These are phyloP conservation scores for Sebastes minor DNA, from an alignment of 2,797 vertebrate genomes.

Conservation along the genomic window DNA sequence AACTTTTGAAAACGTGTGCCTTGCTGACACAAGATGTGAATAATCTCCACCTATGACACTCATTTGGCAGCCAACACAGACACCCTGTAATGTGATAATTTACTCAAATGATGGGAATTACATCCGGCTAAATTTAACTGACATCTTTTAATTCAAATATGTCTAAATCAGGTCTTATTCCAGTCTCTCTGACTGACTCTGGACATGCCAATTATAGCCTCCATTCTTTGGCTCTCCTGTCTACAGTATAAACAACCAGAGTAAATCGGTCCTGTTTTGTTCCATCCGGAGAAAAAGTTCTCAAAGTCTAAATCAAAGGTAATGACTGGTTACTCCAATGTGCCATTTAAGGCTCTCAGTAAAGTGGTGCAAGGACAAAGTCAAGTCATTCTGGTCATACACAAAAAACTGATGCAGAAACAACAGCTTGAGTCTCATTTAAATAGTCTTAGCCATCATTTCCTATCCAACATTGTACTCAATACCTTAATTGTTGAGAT, in stretches of 20 bases:
- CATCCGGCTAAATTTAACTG: conserved; percentile 6
- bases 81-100: neutral
- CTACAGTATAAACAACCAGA: neutral
- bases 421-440: neutral
- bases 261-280: neutral
- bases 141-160: conserved; percentile 18
- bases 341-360: neutral
- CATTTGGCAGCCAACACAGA: neutral
- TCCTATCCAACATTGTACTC: neutral
- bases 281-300: conserved; percentile 15
- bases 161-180: neutral
- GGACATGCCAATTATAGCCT: conserved; percentile 21
- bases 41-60: neutral
- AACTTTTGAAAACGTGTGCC: neutral
- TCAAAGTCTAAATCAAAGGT: conserved; percentile 13
- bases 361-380: neutral
- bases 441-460: neutral
- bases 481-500: neutral
- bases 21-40: neutral
- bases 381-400: neutral
- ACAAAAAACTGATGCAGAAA: neutral
- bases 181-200: neutral
- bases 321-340: conserved; percentile 13
- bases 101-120: neutral
- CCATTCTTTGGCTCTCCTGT: neutral